Percentiles rank a stretch among this genome's conserved stretches.
These are phyloP conservation scores for Pardalotus punctatus DNA, from an alignment of 2,113 vertebrate genomes.

Conservation along the genomic window DNA sequence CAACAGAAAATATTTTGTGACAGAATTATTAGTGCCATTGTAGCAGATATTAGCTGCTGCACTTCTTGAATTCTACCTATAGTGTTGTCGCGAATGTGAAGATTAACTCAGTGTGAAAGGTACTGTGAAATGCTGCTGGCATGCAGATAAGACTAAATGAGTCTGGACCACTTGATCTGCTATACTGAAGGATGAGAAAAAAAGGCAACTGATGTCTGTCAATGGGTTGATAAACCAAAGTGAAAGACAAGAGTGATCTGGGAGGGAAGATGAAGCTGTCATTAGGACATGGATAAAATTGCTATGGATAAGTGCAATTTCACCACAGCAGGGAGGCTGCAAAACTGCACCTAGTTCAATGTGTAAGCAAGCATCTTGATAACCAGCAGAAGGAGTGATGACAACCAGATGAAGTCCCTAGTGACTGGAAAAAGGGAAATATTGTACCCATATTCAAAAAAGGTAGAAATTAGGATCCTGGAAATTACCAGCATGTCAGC, in stretches of 20 bases:
- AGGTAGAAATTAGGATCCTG: neutral
- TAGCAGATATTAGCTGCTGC: neutral
- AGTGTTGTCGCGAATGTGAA: neutral
- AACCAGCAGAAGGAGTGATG: neutral
- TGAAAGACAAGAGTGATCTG: neutral
- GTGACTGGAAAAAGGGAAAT: neutral
- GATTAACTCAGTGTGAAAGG: neutral
- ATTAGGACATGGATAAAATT: neutral
- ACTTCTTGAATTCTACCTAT: neutral
- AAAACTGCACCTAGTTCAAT: neutral
- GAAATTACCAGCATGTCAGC: neutral
- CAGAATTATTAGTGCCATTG: neutral
- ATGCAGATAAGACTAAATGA: neutral
- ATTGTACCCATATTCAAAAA: neutral
- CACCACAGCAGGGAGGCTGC: rapidly evolving
- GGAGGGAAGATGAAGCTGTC: neutral
- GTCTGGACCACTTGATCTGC: neutral
- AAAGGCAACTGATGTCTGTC: neutral
- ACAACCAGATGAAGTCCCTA: neutral
- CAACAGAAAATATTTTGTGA: neutral
- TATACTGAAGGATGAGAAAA: neutral
- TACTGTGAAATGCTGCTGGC: neutral
- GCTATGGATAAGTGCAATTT: neutral
- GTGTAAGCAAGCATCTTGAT: neutral
- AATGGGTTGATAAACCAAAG: neutral